Evolutionary conservation across 2,797 vertebrate genomes (phyloP), one percentile per base, ranked within the genome.

Genomic region (Psittacula echo): DNA sequence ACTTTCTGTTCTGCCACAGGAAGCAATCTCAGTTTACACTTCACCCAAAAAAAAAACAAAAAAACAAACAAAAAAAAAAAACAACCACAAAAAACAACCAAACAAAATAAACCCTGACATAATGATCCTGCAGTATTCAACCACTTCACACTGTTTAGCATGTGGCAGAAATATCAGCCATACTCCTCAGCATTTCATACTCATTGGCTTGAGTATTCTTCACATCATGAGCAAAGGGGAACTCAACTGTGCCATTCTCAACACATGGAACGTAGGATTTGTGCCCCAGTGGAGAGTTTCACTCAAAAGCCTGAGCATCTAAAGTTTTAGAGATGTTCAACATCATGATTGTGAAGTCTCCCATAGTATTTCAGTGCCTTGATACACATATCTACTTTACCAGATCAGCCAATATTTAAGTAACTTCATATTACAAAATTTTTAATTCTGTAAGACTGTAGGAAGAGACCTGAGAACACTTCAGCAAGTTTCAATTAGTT

Each of bases 201-300:
- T 47, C 11, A 47, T 20, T 70, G 50, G 17, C 3, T 56, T 85
- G 11, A 27, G 17, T 42, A 53, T 37, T 87, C 10, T 66, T 8
- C 37, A 19, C 1, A 0, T 24, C 3, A 3, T 41, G 61, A 77
- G 64, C 26, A 18, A 91, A 66, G 1, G 2, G 4, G 18, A 30
- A 71, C 0, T 2, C 23, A 88, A 48, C 7, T 78, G 65, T 37
- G 7, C 8, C 27, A 41, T 44, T 65, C n/a, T 16, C 50, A 90
- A 47, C n/a, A 64, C 9, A 15, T 1, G 8, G 47, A 79, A 56
- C 21, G 5, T 68, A 11, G 32, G 51, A 78, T 5, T n/a, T 68
- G 32, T 0, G 2, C 19, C 22, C 65, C 23, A 14, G 6, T 75
- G 19, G 12, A 48, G 76, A 71, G n/a, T 62, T 90, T 64, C 27